Base-by-base conservation (phyloP, 2,888 invertebrate genomes). In the Torymus aiolomorphi region DNA sequence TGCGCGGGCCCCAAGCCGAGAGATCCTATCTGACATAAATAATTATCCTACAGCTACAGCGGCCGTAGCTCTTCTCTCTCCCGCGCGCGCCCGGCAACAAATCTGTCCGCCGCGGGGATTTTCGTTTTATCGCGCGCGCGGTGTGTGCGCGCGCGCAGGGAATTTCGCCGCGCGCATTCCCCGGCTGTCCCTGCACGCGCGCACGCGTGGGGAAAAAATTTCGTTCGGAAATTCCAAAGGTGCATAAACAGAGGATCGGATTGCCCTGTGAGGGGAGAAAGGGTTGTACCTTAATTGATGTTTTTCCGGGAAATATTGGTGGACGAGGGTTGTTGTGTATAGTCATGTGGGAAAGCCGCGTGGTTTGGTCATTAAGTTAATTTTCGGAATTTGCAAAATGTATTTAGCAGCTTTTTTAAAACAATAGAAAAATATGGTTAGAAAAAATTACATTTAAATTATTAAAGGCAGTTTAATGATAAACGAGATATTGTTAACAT, bases 1-100 rank as follows among this genome's bases (percentile, higher is more conserved):
- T 3, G 31, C 31, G 59, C 57, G 16, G 74, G 49, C 69, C 67
- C 70, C 69, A 57, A 85, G 82, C 84, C 85, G 83, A 88, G 83
- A 88, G 89, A 90, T 90, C 87, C 88, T 89, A 89, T 90, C 90
- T 87, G 86, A 86, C 87, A 87, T 89, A 89, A 90, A 90, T 90
- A 90, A 90, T 90, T 90, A 90, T 90, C 88, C 88, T 87, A 85
- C 80, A 82, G 73, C 31, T 31, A 31, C 31, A 31, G 3, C 31
- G 31, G 31, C 31, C 4, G 31, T 31, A 31, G 31, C 31, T 31
- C 31, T 31, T 31, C 31, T 31, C 31, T 31, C 31, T 31, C 31
- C 61, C 80, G 85, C 76, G 85, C 86, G 84, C 86, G 86, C 87
- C 86, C 86, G 84, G 83, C 84, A 79, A 74, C 80, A 79, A 67